Conservation (phyloP, 2,888 invertebrate genomes). For the Eupithecia insigniata region DNA sequence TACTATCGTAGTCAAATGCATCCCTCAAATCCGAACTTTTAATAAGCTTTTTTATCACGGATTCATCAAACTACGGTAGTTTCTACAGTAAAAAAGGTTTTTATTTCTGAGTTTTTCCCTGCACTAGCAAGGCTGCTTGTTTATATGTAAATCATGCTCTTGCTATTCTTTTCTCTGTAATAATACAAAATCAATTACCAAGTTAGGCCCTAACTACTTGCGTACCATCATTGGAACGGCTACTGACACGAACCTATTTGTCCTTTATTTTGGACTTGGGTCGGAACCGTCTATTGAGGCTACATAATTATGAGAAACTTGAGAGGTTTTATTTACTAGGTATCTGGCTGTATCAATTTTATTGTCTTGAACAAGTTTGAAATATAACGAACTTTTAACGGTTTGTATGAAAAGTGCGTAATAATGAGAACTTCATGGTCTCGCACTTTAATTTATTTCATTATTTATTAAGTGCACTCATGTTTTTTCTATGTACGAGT, state of each 20-base stretch:
- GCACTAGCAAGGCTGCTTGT: slow-evolving; percentile 39
- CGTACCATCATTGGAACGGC: slow-evolving; percentile 37
- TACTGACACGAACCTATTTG: slow-evolving; percentile 25
- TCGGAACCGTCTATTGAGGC: background rate
- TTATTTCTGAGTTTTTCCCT: slow-evolving; percentile 6
- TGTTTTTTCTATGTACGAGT: too few relatives aligned
- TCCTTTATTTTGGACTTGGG: slow-evolving; percentile 10
- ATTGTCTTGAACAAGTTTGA: background rate
- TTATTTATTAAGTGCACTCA: too few relatives aligned
- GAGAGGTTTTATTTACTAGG: background rate
- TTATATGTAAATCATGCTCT: slow-evolving; percentile 53
- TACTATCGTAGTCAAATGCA: background rate
- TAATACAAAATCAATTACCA: slow-evolving; percentile 53
- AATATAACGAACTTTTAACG: background rate
- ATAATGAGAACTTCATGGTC: background rate
- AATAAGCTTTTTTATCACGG: background rate
- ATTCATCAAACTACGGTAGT: background rate
- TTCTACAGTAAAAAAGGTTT: background rate
- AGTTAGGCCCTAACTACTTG: slow-evolving; percentile 43
- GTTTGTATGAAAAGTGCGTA: background rate
- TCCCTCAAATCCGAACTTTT: background rate
- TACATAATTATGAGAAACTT: background rate
- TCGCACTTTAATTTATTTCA: background rate
- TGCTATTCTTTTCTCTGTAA: slow-evolving; percentile 47
- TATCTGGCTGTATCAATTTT: background rate